These are phyloP conservation scores for Lagria hirta DNA, from an alignment of 2,888 invertebrate species.

Conservation along the genomic window DNA sequence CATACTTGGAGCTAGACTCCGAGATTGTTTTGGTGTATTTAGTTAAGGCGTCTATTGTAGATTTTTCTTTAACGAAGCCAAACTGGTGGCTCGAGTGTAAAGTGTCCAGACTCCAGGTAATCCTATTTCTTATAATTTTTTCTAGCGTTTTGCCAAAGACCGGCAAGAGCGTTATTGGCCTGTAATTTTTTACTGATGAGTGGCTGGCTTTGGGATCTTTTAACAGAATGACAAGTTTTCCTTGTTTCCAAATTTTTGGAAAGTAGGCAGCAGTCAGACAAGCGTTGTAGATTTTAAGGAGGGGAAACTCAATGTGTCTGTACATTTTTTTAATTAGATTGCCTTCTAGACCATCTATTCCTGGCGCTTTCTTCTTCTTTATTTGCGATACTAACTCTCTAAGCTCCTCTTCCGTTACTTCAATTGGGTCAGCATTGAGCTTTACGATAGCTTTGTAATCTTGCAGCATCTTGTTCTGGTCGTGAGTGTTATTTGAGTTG, in stretches of 20 bases:
- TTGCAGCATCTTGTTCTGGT: too few species aligned
- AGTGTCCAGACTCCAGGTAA: too few species aligned
- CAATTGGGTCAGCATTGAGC: too few species aligned
- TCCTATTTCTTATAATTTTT: constrained; percentile 1
- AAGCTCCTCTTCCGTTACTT: too few species aligned
- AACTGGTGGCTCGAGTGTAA: constrained; percentile 1
- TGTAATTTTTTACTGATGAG: constrained; percentile 1
- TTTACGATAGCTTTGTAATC: too few species aligned
- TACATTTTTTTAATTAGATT: too few species aligned
- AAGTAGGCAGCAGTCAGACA: constrained; percentile 1
- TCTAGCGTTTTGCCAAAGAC: constrained; percentile 3
- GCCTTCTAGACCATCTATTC: too few species aligned
- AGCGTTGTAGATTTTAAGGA: not conserved
- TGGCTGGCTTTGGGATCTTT: constrained; percentile 4
- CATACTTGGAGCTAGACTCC: constrained; percentile 1
- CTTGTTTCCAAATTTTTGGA: constrained; percentile 6
- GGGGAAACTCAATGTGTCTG: too few species aligned
- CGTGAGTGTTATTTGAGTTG: too few species aligned
- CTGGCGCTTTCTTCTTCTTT: too few species aligned
- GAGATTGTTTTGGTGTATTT: not conserved
- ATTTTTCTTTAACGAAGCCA: constrained; percentile 4
- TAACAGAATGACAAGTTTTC: not conserved
- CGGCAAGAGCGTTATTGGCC: constrained; percentile 6
- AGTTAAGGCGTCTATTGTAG: constrained; percentile 1
- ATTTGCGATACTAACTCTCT: too few species aligned